A percentile compares a stretch with the other conserved stretches of the same genome.
These are phyloP conservation scores for Fistularia commersonii DNA, from an alignment of 2,797 vertebrate genomes.

Conservation along the genomic window DNA sequence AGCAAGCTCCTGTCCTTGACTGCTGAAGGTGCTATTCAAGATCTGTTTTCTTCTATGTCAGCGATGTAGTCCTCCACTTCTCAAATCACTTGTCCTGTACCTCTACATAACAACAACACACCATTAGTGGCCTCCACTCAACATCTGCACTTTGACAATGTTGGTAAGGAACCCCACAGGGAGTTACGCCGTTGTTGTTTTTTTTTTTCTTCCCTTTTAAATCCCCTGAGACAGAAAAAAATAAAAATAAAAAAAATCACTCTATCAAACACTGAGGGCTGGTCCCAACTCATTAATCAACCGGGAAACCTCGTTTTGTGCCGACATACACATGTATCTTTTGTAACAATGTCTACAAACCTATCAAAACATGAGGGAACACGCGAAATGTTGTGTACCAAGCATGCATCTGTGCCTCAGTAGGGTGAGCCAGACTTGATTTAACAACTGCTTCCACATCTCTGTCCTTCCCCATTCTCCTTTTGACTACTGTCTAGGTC, in stretches of 20 bases:
- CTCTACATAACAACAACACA: slow-evolving; percentile 36
- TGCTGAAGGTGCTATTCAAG: slow-evolving; percentile 28
- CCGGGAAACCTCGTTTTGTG: slow-evolving; percentile 38
- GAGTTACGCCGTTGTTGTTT: slow-evolving; percentile 25
- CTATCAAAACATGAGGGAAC: slow-evolving; percentile 33
- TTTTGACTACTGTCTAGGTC: slow-evolving; percentile 34
- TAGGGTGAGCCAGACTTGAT: slow-evolving; percentile 21
- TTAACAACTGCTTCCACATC: slow-evolving; percentile 35
- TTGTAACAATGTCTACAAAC: slow-evolving; percentile 45
- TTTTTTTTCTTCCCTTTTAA: slow-evolving; percentile 19
- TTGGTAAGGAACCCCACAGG: slow-evolving; percentile 27
- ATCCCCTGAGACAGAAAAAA: slow-evolving; percentile 25
- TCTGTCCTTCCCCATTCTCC: slow-evolving; percentile 36
- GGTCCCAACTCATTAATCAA: slow-evolving; percentile 65
- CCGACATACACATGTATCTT: slow-evolving; percentile 41
- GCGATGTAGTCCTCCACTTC: slow-evolving; percentile 30
- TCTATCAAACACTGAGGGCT: slow-evolving; percentile 42
- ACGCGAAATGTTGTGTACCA: background rate
- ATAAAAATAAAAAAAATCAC: slow-evolving; percentile 25
- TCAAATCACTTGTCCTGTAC: slow-evolving; percentile 45
- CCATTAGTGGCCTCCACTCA: slow-evolving; percentile 60
- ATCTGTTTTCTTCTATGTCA: slow-evolving; percentile 23
- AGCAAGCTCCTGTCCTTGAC: slow-evolving; percentile 45
- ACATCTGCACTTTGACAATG: slow-evolving; percentile 50
- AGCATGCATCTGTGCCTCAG: background rate